These are phyloP conservation scores for Papilio gigon DNA, from an alignment of 2,888 invertebrate species.

Conservation along the genomic window DNA sequence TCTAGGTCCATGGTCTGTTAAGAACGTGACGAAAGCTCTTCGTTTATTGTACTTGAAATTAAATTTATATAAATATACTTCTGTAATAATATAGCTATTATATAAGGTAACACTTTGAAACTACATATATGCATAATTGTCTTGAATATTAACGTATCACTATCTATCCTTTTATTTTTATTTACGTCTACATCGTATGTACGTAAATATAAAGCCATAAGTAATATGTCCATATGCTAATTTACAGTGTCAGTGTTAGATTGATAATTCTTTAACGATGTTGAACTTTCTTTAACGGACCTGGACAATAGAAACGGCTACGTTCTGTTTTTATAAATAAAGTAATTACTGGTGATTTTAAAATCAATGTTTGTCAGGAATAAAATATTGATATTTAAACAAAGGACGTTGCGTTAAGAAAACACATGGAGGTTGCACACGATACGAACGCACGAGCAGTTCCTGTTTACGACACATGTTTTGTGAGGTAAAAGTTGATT, in stretches of 20 bases:
- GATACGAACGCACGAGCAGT: slow-evolving; percentile 54
- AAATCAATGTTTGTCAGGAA: neutral
- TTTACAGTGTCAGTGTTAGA: too few relatives aligned
- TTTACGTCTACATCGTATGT: too few relatives aligned
- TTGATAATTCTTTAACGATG: too few relatives aligned
- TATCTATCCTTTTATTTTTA: too few relatives aligned
- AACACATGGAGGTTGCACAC: slow-evolving; percentile 44
- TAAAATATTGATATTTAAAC: slow-evolving; percentile 19
- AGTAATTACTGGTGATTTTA: neutral
- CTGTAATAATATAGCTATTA: neutral
- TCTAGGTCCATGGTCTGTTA: slow-evolving; percentile 48
- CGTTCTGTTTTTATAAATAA: too few relatives aligned
- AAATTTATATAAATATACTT: neutral
- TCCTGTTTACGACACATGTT: slow-evolving; percentile 78
- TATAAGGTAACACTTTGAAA: neutral
- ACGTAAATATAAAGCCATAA: too few relatives aligned
- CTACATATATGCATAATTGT: too few relatives aligned
- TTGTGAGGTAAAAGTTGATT: slow-evolving; percentile 79
- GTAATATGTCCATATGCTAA: too few relatives aligned
- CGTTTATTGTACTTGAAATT: slow-evolving; percentile 37
- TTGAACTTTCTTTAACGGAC: too few relatives aligned
- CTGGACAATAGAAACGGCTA: too few relatives aligned
- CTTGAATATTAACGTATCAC: too few relatives aligned
- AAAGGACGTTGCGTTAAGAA: slow-evolving; percentile 33
- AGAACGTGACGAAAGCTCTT: slow-evolving; percentile 43